Evolutionary conservation across 2,113 vertebrate species (phyloP), one percentile per base, ranked within the genome.

Genomic region (Perca schrenkii): DNA sequence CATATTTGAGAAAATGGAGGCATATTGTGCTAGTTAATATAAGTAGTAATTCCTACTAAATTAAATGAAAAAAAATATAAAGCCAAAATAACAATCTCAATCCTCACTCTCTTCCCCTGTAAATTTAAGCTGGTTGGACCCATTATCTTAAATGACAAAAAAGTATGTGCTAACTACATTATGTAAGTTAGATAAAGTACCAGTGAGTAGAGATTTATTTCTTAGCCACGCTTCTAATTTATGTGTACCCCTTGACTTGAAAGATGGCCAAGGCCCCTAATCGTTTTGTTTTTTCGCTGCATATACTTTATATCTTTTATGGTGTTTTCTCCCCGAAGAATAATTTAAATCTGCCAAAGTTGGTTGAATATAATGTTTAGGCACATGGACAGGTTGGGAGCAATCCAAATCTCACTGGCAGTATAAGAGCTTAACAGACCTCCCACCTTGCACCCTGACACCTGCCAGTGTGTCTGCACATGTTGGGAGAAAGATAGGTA

Each of bases 401-500:
- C 2, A 21, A 21, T 50, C 11, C 7, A 16, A 21, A n/a, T 77
- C 31, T 74, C 17, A 73, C 46, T 72, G 49, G 43, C 10, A 22
- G 25, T 82, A 21, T 62, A n/a, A 76, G 40, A 74, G 74, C 68
- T 79, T 66, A 61, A 64, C 28, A 79, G 82, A 87, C 77, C 79
- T 4, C 83, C 89, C 77, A 81, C 54, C 69, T 84, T n/a, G 80
- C 28, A 82, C 28, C 36, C 84, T 57, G n/a, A 85, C 87, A 93
- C 89, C 89, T 89, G 85, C 67, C 16, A 40, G 50, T 83, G 14
- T 80, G 10, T 87, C 50, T 82, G 16, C 54, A 79, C 62, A 74
- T 61, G 43, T 40, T 31, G 19, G 52, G 43, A 28, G 47, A 2
- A 0, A 25, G 49, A 34, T 74, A 43, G 40, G n/a, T 83, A 71